These are phyloP conservation scores for Pelusios castaneus DNA, from an alignment of 2,113 vertebrate genomes.

Conservation along the genomic window DNA sequence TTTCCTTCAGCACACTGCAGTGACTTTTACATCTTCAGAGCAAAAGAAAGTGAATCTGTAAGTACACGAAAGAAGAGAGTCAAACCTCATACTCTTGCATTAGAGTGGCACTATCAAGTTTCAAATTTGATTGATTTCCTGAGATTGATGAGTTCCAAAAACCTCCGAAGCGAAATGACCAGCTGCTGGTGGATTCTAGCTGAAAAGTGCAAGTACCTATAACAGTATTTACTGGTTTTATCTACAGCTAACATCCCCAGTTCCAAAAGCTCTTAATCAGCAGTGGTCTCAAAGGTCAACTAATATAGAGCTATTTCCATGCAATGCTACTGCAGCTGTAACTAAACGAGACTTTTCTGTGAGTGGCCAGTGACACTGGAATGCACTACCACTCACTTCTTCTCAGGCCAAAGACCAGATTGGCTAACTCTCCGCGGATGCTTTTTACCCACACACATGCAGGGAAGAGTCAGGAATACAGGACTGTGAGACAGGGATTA, in stretches of 20 bases:
- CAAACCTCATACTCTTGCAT: background rate
- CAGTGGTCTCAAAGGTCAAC: background rate
- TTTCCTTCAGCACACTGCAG: conserved; percentile 28
- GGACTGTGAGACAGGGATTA: too few species aligned
- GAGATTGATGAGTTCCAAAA: background rate
- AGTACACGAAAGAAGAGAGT: background rate
- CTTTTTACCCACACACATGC: background rate
- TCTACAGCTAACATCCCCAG: background rate
- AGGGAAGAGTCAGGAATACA: background rate
- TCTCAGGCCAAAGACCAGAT: background rate
- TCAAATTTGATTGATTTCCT: conserved; percentile 16
- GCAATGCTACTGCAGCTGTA: background rate
- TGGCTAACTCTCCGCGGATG: background rate
- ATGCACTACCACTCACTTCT: background rate
- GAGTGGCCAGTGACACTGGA: background rate
- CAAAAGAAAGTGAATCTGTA: conserved; percentile 3
- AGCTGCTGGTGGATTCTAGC: background rate
- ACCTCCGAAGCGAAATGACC: background rate
- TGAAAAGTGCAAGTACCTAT: background rate
- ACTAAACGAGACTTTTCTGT: background rate
- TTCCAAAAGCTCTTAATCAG: background rate
- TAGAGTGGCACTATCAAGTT: conserved; percentile 22
- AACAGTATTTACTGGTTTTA: background rate
- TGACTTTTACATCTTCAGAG: background rate
- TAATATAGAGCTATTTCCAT: too few species aligned